These are phyloP conservation scores for Opisthocomus hoazin DNA, from an alignment of 2,113 vertebrate genomes.

Conservation along the genomic window DNA sequence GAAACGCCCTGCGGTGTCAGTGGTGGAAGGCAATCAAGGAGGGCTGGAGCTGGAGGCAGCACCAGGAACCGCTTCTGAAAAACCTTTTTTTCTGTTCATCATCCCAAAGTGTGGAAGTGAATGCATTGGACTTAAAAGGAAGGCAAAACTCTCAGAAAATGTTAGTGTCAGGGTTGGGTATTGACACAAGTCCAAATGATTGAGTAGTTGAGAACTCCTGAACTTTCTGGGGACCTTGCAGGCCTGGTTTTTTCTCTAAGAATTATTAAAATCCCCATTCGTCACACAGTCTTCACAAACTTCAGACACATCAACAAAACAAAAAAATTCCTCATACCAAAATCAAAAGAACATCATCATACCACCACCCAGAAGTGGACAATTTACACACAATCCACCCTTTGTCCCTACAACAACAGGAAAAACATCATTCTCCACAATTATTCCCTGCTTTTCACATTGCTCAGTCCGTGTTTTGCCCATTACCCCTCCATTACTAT, in stretches of 20 bases:
- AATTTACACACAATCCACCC: too few relatives aligned
- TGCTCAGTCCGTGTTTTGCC: too few relatives aligned
- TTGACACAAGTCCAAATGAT: not conserved
- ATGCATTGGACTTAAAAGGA: not conserved
- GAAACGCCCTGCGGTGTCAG: accelerated
- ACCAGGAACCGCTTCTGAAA: not conserved
- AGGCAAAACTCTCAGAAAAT: not conserved
- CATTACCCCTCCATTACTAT: too few relatives aligned
- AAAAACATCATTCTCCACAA: too few relatives aligned
- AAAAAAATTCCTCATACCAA: too few relatives aligned
- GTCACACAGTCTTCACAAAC: too few relatives aligned
- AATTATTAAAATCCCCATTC: too few relatives aligned
- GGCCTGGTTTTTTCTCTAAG: not conserved
- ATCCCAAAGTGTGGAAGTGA: not conserved
- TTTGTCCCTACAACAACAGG: too few relatives aligned
- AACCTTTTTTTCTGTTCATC: not conserved
- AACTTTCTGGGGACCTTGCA: not conserved
- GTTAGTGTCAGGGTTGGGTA: not conserved
- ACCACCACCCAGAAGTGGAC: too few relatives aligned
- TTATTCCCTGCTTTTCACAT: too few relatives aligned
- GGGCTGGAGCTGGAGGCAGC: not conserved
- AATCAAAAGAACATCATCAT: too few relatives aligned
- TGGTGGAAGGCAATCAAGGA: not conserved
- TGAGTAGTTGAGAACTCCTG: not conserved
- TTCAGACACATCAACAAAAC: too few relatives aligned